Evolutionary conservation across 2,113 vertebrate species (phyloP), one percentile per base, ranked within the genome.

Genomic region (Oncorhynchus masou): DNA sequence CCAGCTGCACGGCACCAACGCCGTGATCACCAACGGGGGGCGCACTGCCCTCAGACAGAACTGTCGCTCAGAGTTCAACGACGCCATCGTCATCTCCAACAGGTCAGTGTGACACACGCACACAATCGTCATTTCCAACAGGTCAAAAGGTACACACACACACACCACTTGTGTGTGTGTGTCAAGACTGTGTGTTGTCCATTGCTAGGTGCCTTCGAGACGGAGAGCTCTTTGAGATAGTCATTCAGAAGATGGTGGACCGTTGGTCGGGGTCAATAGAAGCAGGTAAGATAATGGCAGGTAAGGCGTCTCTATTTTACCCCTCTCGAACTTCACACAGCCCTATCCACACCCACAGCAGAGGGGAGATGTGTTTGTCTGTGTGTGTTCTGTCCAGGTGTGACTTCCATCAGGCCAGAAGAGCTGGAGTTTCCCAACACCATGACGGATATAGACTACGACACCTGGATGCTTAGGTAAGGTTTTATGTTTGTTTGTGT

Each of bases 231-330:
- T 97, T 97, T 86, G 96, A 98, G 86, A 98, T 98, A 3, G 88
- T 95, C 24, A 97, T 97, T 81, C 96, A 98, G 94, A 97, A 96
- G 86, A 97, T 97, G 96, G 96, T 97, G 83, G 96, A 97, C 85
- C 96, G 96, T 79, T 98, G 96, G 96, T 98, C 96, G 20, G 96
- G 96, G 51, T 97, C 96, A 68, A 97, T 97, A 22, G 96, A 97
- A 89, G 96, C 96, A 73, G 96, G 94, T 95, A 74, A 90, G 92
- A 51, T 29, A 70, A 70, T 31, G 27, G 68, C 68, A 70, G 68
- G 91, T 92, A 69, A 79, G 79, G 15, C 24, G 39, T 66, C 27
- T 79, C 65, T 79, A 0, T 24, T 45, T 16, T 9, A 34, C 12
- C 29, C 73, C 5, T 69, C 54, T 29, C 31, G 5, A 1, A 8